These are phyloP conservation scores for Lateolabrax maculatus DNA, from an alignment of 2,797 vertebrate species.

Conservation along the genomic window DNA sequence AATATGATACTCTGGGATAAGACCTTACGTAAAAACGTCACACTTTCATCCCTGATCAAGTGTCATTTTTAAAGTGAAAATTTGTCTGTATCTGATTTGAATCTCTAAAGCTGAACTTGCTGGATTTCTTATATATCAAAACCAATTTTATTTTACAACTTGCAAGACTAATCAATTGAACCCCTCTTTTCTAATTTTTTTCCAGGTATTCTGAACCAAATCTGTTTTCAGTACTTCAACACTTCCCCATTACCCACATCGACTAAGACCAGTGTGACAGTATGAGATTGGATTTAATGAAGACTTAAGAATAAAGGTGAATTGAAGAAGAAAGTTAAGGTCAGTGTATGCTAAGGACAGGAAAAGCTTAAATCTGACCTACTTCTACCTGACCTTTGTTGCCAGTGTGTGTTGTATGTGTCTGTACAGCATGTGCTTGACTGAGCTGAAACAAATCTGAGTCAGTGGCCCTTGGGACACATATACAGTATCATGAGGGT, in stretches of 20 bases:
- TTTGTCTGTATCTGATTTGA: conserved; percentile 24
- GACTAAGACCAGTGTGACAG: conserved; percentile 21
- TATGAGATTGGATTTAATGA: conserved; percentile 2
- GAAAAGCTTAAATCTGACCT: conserved; percentile 10
- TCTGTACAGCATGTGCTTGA: conserved; percentile 14
- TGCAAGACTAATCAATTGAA: conserved; percentile 53
- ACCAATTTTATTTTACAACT: conserved; percentile 55
- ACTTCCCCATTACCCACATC: neutral
- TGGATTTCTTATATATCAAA: conserved; percentile 27
- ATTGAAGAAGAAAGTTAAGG: conserved; percentile 31
- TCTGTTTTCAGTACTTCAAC: conserved; percentile 16
- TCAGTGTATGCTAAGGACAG: conserved; percentile 8
- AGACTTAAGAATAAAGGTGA: conserved; percentile 28
- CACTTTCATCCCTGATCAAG: conserved; percentile 14
- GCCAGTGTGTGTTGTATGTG: neutral
- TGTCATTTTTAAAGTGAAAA: conserved; percentile 12
- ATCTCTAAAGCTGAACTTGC: conserved; percentile 14
- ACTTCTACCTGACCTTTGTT: conserved; percentile 39
- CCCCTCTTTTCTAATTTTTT: conserved; percentile 39
- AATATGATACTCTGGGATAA: conserved; percentile 25
- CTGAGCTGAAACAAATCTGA: conserved; percentile 29
- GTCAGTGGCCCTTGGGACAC: conserved; percentile 19
- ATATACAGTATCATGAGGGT: conserved; percentile 31
- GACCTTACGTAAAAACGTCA: conserved; percentile 7
- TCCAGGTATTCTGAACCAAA: conserved; percentile 24